Evolutionary conservation across 2,797 vertebrate species (phyloP).

Genomic region (Philypnodon macrostomus): DNA sequence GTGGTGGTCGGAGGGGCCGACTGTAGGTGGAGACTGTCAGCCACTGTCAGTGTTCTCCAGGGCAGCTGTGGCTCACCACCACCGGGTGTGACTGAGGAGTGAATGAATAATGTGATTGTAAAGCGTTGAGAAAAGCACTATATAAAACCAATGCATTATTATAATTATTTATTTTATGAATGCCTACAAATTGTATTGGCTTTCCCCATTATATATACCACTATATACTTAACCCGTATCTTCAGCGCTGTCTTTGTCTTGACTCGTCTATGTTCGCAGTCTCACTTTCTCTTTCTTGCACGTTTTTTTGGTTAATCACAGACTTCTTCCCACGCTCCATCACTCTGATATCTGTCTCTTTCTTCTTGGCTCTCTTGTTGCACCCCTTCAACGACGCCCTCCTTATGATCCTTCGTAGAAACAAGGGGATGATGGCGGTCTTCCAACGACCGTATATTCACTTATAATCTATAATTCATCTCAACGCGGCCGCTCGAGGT

Average conservation of each 20-base stretch:
- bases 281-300: slow-evolving; percentile 6
- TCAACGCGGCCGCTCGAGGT: background rate
- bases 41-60: too few relatives aligned
- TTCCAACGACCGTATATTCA: slow-evolving; percentile 11
- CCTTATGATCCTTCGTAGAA: slow-evolving; percentile 8
- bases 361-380: background rate
- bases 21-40: too few relatives aligned
- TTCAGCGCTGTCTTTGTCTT: background rate
- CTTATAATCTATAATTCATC: slow-evolving; percentile 26
- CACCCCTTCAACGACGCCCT: background rate
- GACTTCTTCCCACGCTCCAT: slow-evolving; percentile 7
- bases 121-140: too few relatives aligned
- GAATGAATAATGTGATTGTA: too few relatives aligned
- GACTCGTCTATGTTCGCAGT: slow-evolving; percentile 9
- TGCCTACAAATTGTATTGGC: too few relatives aligned
- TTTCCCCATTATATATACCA: too few relatives aligned
- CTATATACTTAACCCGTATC: slow-evolving; percentile 33
- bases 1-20: too few relatives aligned
- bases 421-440: slow-evolving; percentile 3
- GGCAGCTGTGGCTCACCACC: too few relatives aligned
- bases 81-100: too few relatives aligned
- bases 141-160: too few relatives aligned
- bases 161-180: too few relatives aligned
- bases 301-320: slow-evolving; percentile 25
- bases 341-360: slow-evolving; percentile 1